A percentile compares a stretch with the other conserved stretches of the same genome.
Conservation (phyloP, 1,140 invertebrate species). For the Cherax destructor region DNA sequence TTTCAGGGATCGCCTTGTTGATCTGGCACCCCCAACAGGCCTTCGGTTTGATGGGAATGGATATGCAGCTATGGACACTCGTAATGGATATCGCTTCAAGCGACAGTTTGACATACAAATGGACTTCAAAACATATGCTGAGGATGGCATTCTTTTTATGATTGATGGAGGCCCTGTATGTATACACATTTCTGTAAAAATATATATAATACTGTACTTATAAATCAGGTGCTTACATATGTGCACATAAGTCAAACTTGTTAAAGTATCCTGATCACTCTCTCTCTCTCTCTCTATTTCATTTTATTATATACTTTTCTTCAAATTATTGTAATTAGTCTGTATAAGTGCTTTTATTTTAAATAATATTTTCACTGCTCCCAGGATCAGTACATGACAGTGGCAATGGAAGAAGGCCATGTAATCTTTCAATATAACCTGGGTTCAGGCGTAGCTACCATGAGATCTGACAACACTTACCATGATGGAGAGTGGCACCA, state of each 20-base stretch:
- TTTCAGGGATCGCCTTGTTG: conserved; percentile 78
- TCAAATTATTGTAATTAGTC: too few relatives aligned
- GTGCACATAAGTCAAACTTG: too few relatives aligned
- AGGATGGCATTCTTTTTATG: conserved; percentile 89
- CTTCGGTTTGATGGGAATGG: conserved; percentile 91
- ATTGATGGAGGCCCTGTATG: conserved; percentile 76
- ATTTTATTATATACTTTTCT: too few relatives aligned
- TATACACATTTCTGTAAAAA: background rate
- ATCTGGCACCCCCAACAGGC: conserved; percentile 81
- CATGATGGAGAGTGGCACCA: conserved; percentile 91
- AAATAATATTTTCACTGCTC: background rate
- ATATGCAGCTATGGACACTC: conserved; percentile 83
- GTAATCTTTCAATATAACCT: conserved; percentile 71
- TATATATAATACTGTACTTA: background rate
- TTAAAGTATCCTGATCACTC: too few relatives aligned
- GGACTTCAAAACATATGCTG: conserved; percentile 90
- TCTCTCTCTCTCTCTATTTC: too few relatives aligned
- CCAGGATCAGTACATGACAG: conserved; percentile 56
- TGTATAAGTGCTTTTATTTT: too few relatives aligned
- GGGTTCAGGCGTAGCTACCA: conserved; percentile 79
- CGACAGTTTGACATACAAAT: conserved; percentile 81
- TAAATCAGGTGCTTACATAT: too few relatives aligned
- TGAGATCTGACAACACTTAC: conserved; percentile 80
- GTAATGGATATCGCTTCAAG: conserved; percentile 78
- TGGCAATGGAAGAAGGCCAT: conserved; percentile 59